Evolutionary conservation across 1,140 invertebrate genomes (phyloP), one percentile per base, ranked within the genome.

Genomic region (Drosophila bocqueti): DNA sequence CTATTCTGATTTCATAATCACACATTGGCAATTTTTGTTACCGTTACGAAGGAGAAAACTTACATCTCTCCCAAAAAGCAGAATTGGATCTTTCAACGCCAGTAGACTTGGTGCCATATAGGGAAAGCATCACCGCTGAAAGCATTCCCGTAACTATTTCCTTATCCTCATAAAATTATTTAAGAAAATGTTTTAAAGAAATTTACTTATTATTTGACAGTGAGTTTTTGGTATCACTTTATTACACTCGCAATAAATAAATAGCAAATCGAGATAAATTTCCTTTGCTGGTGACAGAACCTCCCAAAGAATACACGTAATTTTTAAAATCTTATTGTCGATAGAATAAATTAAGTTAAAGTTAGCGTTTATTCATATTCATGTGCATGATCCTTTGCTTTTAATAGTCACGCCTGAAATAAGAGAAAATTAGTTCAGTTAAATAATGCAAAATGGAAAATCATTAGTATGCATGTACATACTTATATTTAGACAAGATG

Each of bases 401-500:
- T 92, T 87, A 45, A 92, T 92, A 5, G 91, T 77, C 49, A 92
- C 84, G 75, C 90, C 91, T 92, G 63, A 1, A 86, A 76, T 45
- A 16, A 36, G 24, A 62, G 5, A 29, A 55, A 59, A 40, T 31
- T 13, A 21, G 11, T 11, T 42, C 3, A 24, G 1, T 38, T 42
- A 38, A 40, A n/a, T 16, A 15, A 10, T 42, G 3, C 16, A 10
- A 29, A 29, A 2, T 24, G 24, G 2, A 24, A 24, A 24, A 24
- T 42, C 18, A 16, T 16, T 1, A 26, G 8, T 13, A 21, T 18
- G 4, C 10, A 15, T 18, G 2, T 26, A 69, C 79, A 76, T 62
- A 92, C 91, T 87, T 59, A 92, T 92, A 45, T 87, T 89, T 40
- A 92, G 62, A 43, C 91, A 92, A 0, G 91, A 78, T 2, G 91